phyloP scores from a whole-genome alignment of 2,888 invertebrate species.

The Tenthredo scrophulariae region DNA sequence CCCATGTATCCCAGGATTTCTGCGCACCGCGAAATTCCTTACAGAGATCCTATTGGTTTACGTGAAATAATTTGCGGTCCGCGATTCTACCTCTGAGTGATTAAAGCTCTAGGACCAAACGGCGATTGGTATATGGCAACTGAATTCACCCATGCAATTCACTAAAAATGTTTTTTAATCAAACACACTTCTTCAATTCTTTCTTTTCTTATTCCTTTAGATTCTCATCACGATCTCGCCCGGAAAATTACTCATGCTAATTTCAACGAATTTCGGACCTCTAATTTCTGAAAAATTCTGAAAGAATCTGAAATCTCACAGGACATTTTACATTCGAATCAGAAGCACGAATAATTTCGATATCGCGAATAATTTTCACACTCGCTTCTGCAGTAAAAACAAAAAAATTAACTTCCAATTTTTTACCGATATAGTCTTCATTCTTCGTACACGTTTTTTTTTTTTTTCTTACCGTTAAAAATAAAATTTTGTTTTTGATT shows the following conservation, averaged over 20 bases:
- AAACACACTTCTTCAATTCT: too few species aligned
- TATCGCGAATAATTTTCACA: too few species aligned
- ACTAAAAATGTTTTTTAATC: too few species aligned
- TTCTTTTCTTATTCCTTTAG: too few species aligned
- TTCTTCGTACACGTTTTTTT: not conserved
- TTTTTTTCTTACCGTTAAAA: not conserved
- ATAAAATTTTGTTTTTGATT: not conserved
- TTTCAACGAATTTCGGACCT: too few species aligned
- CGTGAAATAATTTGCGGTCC: constrained; percentile 33
- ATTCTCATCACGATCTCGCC: too few species aligned
- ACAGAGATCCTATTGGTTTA: not conserved
- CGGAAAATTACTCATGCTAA: too few species aligned
- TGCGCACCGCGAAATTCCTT: constrained; percentile 10
- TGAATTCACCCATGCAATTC: not conserved
- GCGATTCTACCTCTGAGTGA: constrained; percentile 8
- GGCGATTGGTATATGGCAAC: not conserved
- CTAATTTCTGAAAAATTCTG: too few species aligned
- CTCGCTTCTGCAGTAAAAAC: not conserved
- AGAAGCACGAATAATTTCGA: too few species aligned
- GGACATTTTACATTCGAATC: too few species aligned
- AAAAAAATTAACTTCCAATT: not conserved
- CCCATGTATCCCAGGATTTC: constrained; percentile 32
- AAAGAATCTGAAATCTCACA: too few species aligned
- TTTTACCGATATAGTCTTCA: too few species aligned
- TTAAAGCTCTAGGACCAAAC: not conserved